These are phyloP conservation scores for Petrocephalus sullivani DNA, from an alignment of 2,797 vertebrate genomes.

Conservation along the genomic window DNA sequence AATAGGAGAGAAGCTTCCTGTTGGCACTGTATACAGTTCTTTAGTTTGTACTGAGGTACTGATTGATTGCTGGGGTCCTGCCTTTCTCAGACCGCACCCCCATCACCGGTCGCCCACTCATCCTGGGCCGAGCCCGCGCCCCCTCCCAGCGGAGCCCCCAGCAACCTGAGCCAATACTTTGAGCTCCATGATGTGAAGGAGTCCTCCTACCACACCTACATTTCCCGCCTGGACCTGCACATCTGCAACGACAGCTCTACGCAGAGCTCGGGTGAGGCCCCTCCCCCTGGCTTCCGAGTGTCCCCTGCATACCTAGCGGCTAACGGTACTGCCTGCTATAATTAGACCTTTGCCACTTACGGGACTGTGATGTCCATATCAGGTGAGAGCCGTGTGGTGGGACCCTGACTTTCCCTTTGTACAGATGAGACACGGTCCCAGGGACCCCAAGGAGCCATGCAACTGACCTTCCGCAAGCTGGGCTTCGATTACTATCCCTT, in stretches of 20 bases:
- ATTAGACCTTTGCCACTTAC: not conserved
- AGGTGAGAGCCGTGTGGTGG: not conserved
- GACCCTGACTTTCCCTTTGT: conserved; percentile 7
- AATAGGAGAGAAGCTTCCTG: not conserved
- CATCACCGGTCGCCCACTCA: conserved; percentile 74
- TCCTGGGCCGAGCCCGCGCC: conserved; percentile 75
- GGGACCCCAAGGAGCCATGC: conserved; percentile 88
- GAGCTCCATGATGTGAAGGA: conserved; percentile 91
- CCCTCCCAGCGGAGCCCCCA: conserved; percentile 56
- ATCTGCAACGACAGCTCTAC: conserved; percentile 88
- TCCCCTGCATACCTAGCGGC: not conserved
- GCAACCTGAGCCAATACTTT: conserved; percentile 81
- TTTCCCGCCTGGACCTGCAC: conserved; percentile 92
- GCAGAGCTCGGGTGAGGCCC: conserved; percentile 66
- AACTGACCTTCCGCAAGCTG: conserved; percentile 88
- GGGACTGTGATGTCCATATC: not conserved
- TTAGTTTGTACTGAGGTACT: not conserved
- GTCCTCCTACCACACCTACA: conserved; percentile 92
- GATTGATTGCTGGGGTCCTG: conserved; percentile 1
- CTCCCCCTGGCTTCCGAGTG: not conserved
- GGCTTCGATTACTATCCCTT: conserved; percentile 94
- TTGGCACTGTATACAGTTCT: not conserved
- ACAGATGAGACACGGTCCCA: conserved; percentile 69
- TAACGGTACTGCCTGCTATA: not conserved
- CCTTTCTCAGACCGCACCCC: conserved; percentile 70